These are phyloP conservation scores for Monochamus alternatus DNA, from an alignment of 2,888 invertebrate species.

Conservation along the genomic window DNA sequence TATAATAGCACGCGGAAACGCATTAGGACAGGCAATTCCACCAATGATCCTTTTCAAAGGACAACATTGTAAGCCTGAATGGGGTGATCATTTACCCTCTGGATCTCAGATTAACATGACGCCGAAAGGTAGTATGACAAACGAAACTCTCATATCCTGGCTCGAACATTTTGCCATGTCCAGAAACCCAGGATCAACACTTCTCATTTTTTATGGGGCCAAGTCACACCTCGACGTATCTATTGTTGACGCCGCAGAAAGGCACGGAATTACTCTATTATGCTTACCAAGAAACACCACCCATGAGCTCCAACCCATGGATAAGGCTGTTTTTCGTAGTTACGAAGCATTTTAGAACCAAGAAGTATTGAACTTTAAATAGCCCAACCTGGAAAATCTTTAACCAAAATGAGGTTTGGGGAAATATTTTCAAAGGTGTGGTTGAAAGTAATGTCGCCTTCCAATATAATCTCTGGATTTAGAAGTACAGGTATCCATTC, in stretches of 20 bases:
- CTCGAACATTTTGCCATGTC: conserved; percentile 57
- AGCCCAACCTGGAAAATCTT: conserved; percentile 28
- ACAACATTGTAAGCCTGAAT: conserved; percentile 54
- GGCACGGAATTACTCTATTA: conserved; percentile 56
- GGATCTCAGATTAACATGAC: conserved; percentile 54
- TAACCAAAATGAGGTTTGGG: conserved; percentile 38
- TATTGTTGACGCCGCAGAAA: conserved; percentile 59
- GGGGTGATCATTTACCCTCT: conserved; percentile 55
- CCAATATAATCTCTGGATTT: conserved; percentile 39
- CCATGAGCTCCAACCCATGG: conserved; percentile 64
- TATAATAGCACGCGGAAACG: conserved; percentile 62
- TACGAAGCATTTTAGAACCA: conserved; percentile 44
- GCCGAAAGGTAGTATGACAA: conserved; percentile 60
- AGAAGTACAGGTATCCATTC: conserved; percentile 27
- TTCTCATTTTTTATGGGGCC: conserved; percentile 62
- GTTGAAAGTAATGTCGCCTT: conserved; percentile 38
- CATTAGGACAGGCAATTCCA: conserved; percentile 59
- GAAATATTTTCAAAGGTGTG: conserved; percentile 33
- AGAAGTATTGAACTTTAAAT: conserved; percentile 36
- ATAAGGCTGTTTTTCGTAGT: conserved; percentile 61
- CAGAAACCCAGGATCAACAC: conserved; percentile 50
- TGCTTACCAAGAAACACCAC: conserved; percentile 66
- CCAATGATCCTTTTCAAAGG: conserved; percentile 62
- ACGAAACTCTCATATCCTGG: conserved; percentile 49
- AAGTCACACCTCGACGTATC: conserved; percentile 58